phyloP scores from a whole-genome alignment of 1,140 invertebrate genomes.

The Bursaphelenchus mucronatus region DNA sequence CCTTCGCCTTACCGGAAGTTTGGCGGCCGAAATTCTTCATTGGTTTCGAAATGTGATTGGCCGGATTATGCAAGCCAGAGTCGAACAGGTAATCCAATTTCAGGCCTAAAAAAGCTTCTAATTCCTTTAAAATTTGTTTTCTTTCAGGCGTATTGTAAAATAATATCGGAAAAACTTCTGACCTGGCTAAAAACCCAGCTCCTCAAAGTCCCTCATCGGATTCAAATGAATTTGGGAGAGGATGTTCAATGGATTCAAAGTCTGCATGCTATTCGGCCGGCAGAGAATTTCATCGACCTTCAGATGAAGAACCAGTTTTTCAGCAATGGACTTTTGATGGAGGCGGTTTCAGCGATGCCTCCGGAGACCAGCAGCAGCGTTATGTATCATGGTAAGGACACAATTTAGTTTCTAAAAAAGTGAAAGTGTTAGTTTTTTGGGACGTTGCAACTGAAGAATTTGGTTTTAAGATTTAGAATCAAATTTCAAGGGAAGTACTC shows the following conservation, averaged over 20 bases:
- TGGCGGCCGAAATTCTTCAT: conserved; percentile 35
- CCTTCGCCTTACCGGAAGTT: conserved; percentile 22
- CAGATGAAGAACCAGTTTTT: conserved; percentile 34
- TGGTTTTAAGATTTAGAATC: no score
- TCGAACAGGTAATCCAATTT: conserved; percentile 28
- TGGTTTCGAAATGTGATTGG: conserved; percentile 37
- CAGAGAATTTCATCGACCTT: conserved; percentile 25
- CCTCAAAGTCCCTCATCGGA: conserved; percentile 25
- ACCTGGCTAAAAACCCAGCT: conserved; percentile 29
- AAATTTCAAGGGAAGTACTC: no score
- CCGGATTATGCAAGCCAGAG: conserved; percentile 28
- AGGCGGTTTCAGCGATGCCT: conserved; percentile 29
- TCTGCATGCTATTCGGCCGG: conserved; percentile 25
- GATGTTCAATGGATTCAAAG: conserved; percentile 21
- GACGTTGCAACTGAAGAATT: neutral
- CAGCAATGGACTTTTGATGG: conserved; percentile 26
- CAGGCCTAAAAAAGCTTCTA: neutral
- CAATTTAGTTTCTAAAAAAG: no score
- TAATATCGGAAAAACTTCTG: conserved; percentile 24
- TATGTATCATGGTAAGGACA: neutral
- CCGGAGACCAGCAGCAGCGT: neutral
- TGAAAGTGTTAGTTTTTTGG: no score
- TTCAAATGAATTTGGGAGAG: conserved; percentile 29
- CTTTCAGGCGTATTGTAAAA: conserved; percentile 30
- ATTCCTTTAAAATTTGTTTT: neutral